Evolutionary conservation across 37 sponge, comb jelly and placozoan species (phyloP).

Genomic region (Theonella swinhoei): DNA sequence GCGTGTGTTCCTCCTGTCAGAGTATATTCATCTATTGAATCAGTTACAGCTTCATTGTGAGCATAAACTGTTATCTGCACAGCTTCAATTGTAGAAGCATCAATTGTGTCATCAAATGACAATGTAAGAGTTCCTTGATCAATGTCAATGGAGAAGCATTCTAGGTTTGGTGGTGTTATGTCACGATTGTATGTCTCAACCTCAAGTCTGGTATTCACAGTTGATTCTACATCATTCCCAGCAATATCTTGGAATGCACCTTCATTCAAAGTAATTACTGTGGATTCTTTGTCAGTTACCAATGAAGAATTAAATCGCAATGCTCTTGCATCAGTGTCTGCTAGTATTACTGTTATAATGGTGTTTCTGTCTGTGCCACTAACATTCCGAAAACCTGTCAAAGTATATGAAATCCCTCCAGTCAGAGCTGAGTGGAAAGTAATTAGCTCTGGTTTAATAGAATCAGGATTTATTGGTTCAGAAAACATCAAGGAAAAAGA

Average conservation of each 20-base stretch:
- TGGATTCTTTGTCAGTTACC: constrained; percentile 9
- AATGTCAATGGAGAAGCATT: constrained; percentile 69
- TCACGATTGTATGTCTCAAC: constrained; percentile 58
- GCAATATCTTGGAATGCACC: constrained; percentile 78
- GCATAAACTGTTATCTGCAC: constrained; percentile 38
- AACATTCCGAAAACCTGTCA: constrained; percentile 66
- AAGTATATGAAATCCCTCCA: constrained; percentile 42
- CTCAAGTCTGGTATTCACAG: background rate
- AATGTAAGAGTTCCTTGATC: constrained; percentile 65
- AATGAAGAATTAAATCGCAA: constrained; percentile 30
- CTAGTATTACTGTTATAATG: constrained; percentile 24
- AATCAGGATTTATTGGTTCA: constrained; percentile 64
- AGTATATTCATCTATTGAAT: constrained; percentile 21
- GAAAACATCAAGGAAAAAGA: constrained; percentile 77
- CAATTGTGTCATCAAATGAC: constrained; percentile 82
- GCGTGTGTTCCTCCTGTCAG: constrained; percentile 52
- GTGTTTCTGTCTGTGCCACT: constrained; percentile 28
- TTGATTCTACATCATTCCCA: constrained; percentile 60
- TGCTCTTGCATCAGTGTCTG: constrained; percentile 27
- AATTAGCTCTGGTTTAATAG: constrained; percentile 34
- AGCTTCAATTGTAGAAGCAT: constrained; percentile 41
- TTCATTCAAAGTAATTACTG: constrained; percentile 39
- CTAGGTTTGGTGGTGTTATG: constrained; percentile 58
- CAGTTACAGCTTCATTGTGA: constrained; percentile 13
- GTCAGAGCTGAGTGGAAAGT: constrained; percentile 50